Percentiles rank a stretch among this genome's conserved stretches.
phyloP scores from a whole-genome alignment of 2,113 vertebrate genomes.

The Pelecanoides urinatrix region DNA sequence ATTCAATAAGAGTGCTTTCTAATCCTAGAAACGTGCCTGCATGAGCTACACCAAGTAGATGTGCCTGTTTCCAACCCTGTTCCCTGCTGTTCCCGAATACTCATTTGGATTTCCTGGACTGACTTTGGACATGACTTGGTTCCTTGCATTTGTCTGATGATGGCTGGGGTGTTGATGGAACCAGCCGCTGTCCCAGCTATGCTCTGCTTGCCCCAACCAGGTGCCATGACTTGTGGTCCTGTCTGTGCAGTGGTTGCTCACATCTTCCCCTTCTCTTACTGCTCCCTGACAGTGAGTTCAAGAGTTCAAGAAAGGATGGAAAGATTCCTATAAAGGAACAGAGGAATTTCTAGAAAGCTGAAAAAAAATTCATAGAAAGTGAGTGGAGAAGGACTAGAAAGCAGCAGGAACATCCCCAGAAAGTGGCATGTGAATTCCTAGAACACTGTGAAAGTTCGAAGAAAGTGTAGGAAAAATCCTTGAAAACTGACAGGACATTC shows the following conservation, averaged over 20 bases:
- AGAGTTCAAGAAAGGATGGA: neutral
- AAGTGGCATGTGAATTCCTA: neutral
- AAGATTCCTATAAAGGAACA: neutral
- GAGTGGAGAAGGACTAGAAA: neutral
- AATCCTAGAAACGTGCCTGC: neutral
- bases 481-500: neutral
- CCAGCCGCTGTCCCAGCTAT: neutral
- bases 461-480: neutral
- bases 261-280: neutral
- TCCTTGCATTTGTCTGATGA: neutral
- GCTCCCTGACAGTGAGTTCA: neutral
- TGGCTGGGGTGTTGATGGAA: neutral
- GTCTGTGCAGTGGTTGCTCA: neutral
- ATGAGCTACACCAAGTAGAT: neutral
- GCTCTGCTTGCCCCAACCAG: neutral
- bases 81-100: neutral
- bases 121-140: neutral
- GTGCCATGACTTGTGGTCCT: neutral
- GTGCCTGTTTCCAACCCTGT: neutral
- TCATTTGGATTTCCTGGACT: neutral
- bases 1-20: neutral
- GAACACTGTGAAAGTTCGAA: neutral
- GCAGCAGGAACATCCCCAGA: neutral
- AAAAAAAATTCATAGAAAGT: neutral
- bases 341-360: neutral